These are phyloP conservation scores for Morphnarchus princeps DNA, from an alignment of 2,113 vertebrate species.

Conservation along the genomic window DNA sequence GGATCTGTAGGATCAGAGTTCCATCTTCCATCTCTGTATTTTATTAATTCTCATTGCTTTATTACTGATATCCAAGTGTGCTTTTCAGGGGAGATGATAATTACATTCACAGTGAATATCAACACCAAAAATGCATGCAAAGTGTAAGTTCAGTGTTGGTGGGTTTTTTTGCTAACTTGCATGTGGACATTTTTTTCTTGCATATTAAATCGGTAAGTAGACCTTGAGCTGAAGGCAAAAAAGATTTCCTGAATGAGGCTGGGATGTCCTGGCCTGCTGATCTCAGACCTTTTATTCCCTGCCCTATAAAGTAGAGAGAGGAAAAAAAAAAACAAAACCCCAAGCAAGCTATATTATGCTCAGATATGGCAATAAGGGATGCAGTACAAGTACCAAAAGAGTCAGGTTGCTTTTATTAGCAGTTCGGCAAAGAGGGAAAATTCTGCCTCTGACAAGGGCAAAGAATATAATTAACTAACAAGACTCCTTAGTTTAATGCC, in stretches of 20 bases:
- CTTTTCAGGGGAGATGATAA: background rate
- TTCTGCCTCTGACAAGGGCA: background rate
- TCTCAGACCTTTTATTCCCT: background rate
- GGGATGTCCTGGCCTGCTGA: background rate
- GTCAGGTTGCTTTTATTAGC: background rate
- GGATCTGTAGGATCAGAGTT: background rate
- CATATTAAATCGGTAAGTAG: background rate
- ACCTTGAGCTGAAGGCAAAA: background rate
- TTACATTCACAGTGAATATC: background rate
- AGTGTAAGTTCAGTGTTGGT: background rate
- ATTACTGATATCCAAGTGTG: background rate
- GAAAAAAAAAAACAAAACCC: background rate
- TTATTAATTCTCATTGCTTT: background rate
- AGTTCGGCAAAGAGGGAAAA: background rate
- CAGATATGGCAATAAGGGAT: background rate
- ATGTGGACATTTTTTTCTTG: background rate
- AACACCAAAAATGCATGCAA: background rate
- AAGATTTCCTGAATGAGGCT: background rate
- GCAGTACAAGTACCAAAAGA: background rate
- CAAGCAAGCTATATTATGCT: background rate
- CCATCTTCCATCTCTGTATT: background rate
- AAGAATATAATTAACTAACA: background rate
- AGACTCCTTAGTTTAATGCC: background rate
- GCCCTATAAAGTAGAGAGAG: background rate
- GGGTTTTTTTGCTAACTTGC: background rate